Evolutionary conservation across 2,797 vertebrate species (phyloP).

Genomic region (Pempheris klunzingeri): DNA sequence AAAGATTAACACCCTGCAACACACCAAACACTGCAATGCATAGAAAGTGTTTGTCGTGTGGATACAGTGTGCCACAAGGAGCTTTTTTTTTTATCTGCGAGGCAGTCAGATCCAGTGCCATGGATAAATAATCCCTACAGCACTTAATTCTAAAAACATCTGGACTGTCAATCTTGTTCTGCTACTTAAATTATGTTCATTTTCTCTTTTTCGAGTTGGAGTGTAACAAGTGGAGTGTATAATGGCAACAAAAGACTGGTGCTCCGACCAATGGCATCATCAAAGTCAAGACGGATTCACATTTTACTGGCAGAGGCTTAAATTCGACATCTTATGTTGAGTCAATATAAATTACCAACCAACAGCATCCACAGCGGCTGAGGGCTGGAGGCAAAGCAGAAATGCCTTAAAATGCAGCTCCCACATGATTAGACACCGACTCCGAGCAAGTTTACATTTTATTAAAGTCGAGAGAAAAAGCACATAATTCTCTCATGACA

Average conservation of each 20-base stretch:
- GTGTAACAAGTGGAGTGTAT: too few relatives aligned
- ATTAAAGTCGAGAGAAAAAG: constrained; percentile 1
- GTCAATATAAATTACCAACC: background rate
- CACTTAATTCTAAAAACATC: background rate
- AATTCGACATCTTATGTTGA: background rate
- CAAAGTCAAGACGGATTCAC: background rate
- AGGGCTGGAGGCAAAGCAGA: background rate
- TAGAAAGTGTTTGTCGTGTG: background rate
- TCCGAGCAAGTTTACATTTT: background rate
- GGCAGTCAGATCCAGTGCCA: background rate
- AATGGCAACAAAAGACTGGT: background rate
- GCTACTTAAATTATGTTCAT: background rate
- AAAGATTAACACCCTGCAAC: background rate
- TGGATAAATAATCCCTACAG: too few relatives aligned
- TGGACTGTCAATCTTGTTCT: background rate
- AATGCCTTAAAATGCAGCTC: background rate
- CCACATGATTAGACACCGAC: background rate
- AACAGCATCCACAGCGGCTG: background rate
- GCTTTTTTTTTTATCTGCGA: background rate
- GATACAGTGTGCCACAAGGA: too few relatives aligned
- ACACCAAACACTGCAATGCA: background rate
- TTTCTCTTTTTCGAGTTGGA: too few relatives aligned
- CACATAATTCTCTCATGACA: background rate
- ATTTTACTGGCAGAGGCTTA: background rate
- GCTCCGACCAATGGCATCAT: background rate